These are phyloP conservation scores for Erebia ligea DNA, from an alignment of 2,888 invertebrate genomes.

Conservation along the genomic window DNA sequence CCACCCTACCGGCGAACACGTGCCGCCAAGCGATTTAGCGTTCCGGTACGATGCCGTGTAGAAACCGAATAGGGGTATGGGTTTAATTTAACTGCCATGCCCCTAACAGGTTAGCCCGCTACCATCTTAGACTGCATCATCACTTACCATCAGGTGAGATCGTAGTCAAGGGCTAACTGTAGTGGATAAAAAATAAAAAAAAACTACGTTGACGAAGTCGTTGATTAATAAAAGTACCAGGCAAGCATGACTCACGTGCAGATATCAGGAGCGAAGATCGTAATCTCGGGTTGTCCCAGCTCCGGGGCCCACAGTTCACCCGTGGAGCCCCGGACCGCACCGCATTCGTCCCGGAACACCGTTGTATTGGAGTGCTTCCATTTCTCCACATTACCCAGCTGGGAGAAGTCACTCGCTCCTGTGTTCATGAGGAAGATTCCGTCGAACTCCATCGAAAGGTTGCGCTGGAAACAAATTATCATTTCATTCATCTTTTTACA, in stretches of 20 bases:
- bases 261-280: constrained; percentile 89
- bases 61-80: too few relatives aligned
- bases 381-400: constrained; percentile 86
- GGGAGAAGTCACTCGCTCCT: constrained; percentile 85
- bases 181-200: too few relatives aligned
- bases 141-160: too few relatives aligned
- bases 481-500: too few relatives aligned
- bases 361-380: constrained; percentile 87
- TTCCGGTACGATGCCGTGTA: too few relatives aligned
- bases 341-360: constrained; percentile 85
- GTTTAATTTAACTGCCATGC: too few relatives aligned
- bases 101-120: too few relatives aligned
- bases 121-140: too few relatives aligned
- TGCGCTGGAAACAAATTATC: constrained; percentile 83
- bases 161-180: too few relatives aligned
- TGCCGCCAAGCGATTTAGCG: too few relatives aligned
- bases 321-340: constrained; percentile 87
- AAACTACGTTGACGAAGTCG: background rate
- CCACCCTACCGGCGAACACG: too few relatives aligned
- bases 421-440: constrained; percentile 91
- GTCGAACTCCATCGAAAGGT: constrained; percentile 88
- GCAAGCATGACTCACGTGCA: constrained; percentile 86
- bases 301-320: constrained; percentile 93
- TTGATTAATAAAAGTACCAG: background rate
- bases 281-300: constrained; percentile 78